phyloP scores from a whole-genome alignment of 2,113 vertebrate genomes.

The Pteropus alecto region DNA sequence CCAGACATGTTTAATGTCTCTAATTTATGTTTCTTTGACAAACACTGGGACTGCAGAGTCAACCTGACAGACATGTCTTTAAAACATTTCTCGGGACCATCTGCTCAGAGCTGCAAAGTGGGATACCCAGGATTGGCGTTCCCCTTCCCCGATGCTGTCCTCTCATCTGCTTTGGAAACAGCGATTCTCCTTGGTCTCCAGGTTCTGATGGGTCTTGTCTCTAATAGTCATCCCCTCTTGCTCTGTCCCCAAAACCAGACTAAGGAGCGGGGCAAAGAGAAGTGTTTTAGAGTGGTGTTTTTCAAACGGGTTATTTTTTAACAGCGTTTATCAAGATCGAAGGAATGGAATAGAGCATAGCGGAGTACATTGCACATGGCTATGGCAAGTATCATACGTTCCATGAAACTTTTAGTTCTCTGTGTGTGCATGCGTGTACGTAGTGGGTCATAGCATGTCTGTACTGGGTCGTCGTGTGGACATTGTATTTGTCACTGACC shows the following conservation, averaged over 20 bases:
- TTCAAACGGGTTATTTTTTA: not conserved
- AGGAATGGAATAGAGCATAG: not conserved
- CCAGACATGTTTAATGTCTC: not conserved
- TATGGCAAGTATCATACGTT: not conserved
- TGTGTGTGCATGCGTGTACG: not conserved
- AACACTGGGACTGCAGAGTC: not conserved
- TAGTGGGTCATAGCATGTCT: rapidly evolving
- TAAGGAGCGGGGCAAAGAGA: not conserved
- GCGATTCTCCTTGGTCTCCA: not conserved
- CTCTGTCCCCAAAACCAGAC: not conserved
- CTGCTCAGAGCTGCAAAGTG: not conserved
- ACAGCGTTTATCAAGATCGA: not conserved
- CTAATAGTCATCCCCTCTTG: not conserved
- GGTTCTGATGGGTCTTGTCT: not conserved
- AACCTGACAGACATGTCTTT: not conserved
- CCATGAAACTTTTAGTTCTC: not conserved
- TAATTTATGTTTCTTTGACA: not conserved
- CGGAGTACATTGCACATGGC: not conserved
- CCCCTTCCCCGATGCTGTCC: too few relatives aligned
- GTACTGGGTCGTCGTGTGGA: too few relatives aligned
- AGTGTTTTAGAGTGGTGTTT: not conserved
- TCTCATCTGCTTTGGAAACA: not conserved
- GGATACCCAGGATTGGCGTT: not conserved
- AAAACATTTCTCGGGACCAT: not conserved
- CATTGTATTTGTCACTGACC: not conserved